Evolutionary conservation across 1,140 invertebrate species (phyloP), one percentile per base, ranked within the genome.

Genomic region (Heliconius hewitsoni): DNA sequence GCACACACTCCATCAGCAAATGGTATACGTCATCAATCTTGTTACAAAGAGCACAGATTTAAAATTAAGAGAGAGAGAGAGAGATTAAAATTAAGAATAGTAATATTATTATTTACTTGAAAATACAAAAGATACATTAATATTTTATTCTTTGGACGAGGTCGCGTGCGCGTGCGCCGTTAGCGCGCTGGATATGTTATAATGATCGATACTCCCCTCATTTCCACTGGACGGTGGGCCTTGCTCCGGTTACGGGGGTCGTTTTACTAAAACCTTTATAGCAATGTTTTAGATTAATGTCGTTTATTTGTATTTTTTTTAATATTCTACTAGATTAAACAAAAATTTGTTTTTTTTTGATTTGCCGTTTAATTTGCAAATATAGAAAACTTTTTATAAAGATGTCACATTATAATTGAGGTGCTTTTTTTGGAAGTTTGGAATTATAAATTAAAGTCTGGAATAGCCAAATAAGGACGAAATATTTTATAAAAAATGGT

Each of bases 111-210:
- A 52, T 52, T 52, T 52, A 19, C 0, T 8, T 19, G 16, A 18
- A 34, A 71, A 71, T 71, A 71, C 9, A 71, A 30, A 71, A 71
- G 18, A 71, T 39, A 19, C 1, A 39, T 30, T 27, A 8, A 50
- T 70, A 30, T 5, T 66, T 74, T 89, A 87, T n/a, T 93, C 92
- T 93, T 81, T 92, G 90, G 3, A 6, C 19, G 82, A 85, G 85
- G 93, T 94, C 91, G 93, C 93, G 93, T 94, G 93, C 93, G 91
- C 91, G 70, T 74, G 83, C 87, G 91, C 90, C 90, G 91, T 93
- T 93, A 91, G 89, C 86, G 85, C 84, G 84, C 82, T 89, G 87
- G 90, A 92, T 90, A 93, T 92, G 70, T 93, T 93, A 94, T 93
- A 93, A 92, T 93, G 93, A 93, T 93, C 91, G 90, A 93, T 94